A percentile compares a stretch with the other conserved stretches of the same genome.
Evolutionary conservation across 2,113 vertebrate species (phyloP).

Genomic region (Emydocephalus ijimae): DNA sequence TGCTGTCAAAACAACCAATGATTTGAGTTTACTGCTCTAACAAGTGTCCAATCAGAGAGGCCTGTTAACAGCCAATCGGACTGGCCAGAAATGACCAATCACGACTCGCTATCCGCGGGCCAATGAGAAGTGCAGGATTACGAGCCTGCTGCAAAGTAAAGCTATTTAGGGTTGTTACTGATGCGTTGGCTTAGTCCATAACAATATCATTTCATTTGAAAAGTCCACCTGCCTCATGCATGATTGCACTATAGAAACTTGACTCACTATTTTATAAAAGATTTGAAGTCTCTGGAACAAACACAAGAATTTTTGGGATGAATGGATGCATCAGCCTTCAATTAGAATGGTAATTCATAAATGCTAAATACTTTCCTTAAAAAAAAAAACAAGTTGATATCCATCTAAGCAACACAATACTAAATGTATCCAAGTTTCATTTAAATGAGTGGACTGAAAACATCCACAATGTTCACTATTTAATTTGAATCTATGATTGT

Average conservation of each 20-base stretch:
- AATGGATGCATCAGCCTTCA: background rate
- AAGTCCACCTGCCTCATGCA: slow-evolving; percentile 13
- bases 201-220: background rate
- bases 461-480: background rate
- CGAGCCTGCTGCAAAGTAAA: too few species aligned
- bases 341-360: background rate
- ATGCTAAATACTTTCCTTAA: background rate
- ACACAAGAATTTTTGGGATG: background rate
- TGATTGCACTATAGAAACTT: background rate
- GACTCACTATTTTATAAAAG: background rate
- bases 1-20: too few species aligned
- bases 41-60: too few species aligned
- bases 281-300: slow-evolving; percentile 3
- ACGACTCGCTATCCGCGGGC: too few species aligned
- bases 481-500: background rate
- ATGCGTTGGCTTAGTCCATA: too few species aligned
- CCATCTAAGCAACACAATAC: background rate
- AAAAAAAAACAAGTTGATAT: background rate
- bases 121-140: too few species aligned
- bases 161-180: too few species aligned
- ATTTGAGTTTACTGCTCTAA: too few species aligned
- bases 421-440: background rate
- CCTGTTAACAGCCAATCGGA: too few species aligned
- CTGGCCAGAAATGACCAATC: too few species aligned
- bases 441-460: background rate